Conservation (phyloP, 2,888 invertebrate species). For the Hermaeophaga mercurialis region DNA sequence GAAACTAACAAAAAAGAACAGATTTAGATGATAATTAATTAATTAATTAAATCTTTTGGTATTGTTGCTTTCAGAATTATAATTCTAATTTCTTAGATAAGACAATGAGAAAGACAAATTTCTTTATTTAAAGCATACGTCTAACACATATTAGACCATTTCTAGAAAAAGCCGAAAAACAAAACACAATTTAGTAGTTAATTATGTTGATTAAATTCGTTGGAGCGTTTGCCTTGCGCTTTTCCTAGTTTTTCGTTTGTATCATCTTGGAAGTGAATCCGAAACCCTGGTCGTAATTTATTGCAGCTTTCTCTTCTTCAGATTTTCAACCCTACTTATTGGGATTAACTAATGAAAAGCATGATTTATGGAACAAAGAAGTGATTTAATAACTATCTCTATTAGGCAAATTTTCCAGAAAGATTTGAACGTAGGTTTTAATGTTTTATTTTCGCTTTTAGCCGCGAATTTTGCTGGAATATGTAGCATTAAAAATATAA, state of each 20-base stretch:
- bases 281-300: constrained; percentile 39
- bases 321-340: constrained; percentile 49
- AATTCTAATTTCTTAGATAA: too few species aligned
- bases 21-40: too few species aligned
- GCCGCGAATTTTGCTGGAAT: too few species aligned
- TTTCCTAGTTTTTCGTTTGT: constrained; percentile 34
- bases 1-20: too few species aligned
- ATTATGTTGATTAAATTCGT: constrained; percentile 38
- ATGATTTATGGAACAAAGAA: constrained; percentile 41
- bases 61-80: too few species aligned
- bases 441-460: too few species aligned
- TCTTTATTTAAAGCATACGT: too few species aligned
- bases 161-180: constrained; percentile 28
- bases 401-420: constrained; percentile 23
- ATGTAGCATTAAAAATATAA: too few species aligned
- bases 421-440: constrained; percentile 4
- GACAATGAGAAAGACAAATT: too few species aligned
- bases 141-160: background rate
- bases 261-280: constrained; percentile 37
- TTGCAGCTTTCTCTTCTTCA: constrained; percentile 45
- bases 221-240: constrained; percentile 27
- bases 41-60: too few species aligned
- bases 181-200: constrained; percentile 34
- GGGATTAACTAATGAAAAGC: constrained; percentile 50
- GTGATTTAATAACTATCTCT: constrained; percentile 35